Percentiles rank a stretch among this genome's conserved stretches.
Conservation (phyloP, 2,113 vertebrate species). For the Entelurus aequoreus region DNA sequence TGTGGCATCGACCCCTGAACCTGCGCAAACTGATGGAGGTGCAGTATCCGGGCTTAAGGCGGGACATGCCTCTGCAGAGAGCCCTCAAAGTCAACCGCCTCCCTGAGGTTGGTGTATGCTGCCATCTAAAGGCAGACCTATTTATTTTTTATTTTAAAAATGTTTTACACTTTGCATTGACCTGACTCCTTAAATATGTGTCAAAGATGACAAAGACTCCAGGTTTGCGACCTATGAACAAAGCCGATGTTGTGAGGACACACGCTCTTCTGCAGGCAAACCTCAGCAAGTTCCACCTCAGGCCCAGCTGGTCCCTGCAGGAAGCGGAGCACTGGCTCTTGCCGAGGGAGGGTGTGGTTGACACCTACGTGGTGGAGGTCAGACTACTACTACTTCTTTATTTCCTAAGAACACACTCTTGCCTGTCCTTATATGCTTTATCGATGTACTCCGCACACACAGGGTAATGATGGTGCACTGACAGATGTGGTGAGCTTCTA, state of each 20-base stretch:
- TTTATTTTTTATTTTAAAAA: background rate
- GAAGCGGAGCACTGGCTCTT: slow-evolving; percentile 91
- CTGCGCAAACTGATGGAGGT: slow-evolving; percentile 89
- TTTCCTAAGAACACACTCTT: no score
- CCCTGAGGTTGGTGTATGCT: slow-evolving; percentile 79
- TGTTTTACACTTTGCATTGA: background rate
- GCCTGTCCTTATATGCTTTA: no score
- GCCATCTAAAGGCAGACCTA: slow-evolving; percentile 31
- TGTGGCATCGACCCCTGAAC: slow-evolving; percentile 90
- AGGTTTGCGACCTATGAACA: slow-evolving; percentile 81
- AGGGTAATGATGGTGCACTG: slow-evolving; percentile 77
- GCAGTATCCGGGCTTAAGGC: slow-evolving; percentile 83
- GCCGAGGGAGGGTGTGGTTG: slow-evolving; percentile 85
- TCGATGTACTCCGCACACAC: slow-evolving; percentile 1
- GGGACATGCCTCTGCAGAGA: slow-evolving; percentile 86
- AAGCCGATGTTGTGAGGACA: slow-evolving; percentile 72
- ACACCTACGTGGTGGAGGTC: slow-evolving; percentile 93
- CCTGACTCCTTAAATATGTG: background rate
- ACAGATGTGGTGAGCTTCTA: slow-evolving; percentile 93
- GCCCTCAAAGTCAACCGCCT: slow-evolving; percentile 88
- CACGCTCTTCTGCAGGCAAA: slow-evolving; percentile 76
- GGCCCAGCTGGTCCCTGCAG: slow-evolving; percentile 73
- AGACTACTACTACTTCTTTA: slow-evolving; percentile 2
- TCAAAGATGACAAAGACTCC: slow-evolving; percentile 78
- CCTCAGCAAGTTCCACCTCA: slow-evolving; percentile 81